Percentiles rank a stretch among this genome's conserved stretches.
phyloP scores from a whole-genome alignment of 2,113 vertebrate genomes.

The Nannospalax galili region DNA sequence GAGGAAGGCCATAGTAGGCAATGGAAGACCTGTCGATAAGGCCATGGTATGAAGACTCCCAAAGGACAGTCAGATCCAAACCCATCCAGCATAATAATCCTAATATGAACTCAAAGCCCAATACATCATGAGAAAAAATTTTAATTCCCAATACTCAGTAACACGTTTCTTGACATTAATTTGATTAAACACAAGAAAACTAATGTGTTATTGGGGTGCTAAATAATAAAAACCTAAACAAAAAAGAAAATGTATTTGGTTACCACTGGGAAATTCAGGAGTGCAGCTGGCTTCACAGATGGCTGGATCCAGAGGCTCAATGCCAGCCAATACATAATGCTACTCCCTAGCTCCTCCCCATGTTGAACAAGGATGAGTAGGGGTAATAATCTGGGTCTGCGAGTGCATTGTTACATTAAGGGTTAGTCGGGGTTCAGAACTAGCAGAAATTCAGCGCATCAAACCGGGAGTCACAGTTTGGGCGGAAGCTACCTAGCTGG shows the following conservation, averaged over 20 bases:
- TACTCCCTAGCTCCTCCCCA: background rate
- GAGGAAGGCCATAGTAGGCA: background rate
- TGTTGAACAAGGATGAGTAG: background rate
- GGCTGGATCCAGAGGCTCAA: background rate
- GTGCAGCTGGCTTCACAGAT: background rate
- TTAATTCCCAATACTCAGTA: background rate
- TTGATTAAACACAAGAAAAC: conserved; percentile 39
- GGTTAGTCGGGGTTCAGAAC: background rate
- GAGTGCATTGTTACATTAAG: no score
- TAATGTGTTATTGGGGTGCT: background rate
- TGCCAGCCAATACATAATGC: background rate
- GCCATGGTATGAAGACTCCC: background rate
- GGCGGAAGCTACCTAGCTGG: background rate
- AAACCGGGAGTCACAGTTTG: background rate
- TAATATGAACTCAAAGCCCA: background rate
- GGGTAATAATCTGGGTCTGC: background rate
- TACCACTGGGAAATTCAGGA: background rate
- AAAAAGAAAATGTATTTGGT: conserved; percentile 7
- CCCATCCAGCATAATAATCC: background rate
- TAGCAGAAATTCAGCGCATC: background rate
- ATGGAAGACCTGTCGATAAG: background rate
- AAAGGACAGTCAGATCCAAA: background rate
- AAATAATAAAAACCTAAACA: background rate
- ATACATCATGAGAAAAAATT: background rate
- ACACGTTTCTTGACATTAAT: background rate